Base-by-base conservation (phyloP, 2,888 invertebrate species). In the Laothoe populi region DNA sequence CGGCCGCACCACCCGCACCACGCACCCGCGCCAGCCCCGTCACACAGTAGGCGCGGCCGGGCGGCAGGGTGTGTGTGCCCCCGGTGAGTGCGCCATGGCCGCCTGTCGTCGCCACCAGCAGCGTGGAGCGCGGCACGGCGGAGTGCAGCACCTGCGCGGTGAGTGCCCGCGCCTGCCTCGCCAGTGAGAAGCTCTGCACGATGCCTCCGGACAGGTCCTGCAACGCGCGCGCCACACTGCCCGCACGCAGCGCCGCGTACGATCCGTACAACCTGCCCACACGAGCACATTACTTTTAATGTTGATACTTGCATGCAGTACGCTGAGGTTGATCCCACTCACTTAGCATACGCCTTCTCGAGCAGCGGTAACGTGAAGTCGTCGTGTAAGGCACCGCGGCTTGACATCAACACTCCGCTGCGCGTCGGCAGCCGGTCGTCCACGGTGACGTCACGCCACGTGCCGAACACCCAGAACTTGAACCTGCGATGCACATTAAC, bases 271-370 rank as follows among this genome's bases (percentile, higher is more conserved):
- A 87, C 84, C 95, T 95, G 81, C 38, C 10, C 4, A 13, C 19
- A 35, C 10, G 59, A 2, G 46, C n/a, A 49, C 45, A 2, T 13
- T 40, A 38, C 8, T n/a, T n/a, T n/a, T n/a, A n/a, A n/a, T 21
- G n/a, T 21, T 7, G 40, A 2, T 7, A 8, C 11, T 21, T n/a
- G n/a, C n/a, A n/a, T n/a, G n/a, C n/a, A n/a, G n/a, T n/a, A n/a
- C n/a, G n/a, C n/a, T n/a, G n/a, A n/a, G n/a, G n/a, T 21, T 5
- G 13, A 38, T 38, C 38, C 53, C 48, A 65, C 93, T 89, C 35
- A 96, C 96, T 96, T 96, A 68, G 96, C 96, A 84, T 96, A 96
- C 10, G 96, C 96, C 87, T 96, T 96, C 86, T 97, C 97, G 49
- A 97, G 86, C 57, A 97, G 91, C 23, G 96, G 95, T 46, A 95